Conservation (phyloP, 2,113 vertebrate species). For the Lontra canadensis region DNA sequence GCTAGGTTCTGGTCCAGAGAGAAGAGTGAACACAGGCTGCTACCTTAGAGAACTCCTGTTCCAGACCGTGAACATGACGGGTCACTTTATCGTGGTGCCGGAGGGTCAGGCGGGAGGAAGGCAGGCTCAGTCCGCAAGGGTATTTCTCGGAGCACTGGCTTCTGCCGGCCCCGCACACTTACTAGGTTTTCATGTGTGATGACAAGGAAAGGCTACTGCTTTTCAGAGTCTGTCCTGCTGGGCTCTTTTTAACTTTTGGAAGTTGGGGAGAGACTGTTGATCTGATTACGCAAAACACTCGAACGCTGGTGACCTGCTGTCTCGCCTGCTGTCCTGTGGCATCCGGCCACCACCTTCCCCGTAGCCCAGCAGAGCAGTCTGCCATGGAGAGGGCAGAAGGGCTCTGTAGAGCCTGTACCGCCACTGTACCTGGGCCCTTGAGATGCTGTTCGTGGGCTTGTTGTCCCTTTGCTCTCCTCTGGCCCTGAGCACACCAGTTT, state of each 20-base stretch:
- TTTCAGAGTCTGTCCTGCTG: neutral
- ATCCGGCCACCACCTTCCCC: neutral
- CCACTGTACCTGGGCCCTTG: neutral
- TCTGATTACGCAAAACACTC: neutral
- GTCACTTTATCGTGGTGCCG: fast-evolving
- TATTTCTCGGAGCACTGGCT: neutral
- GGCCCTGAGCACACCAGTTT: neutral
- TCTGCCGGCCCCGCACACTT: neutral
- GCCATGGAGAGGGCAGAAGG: neutral
- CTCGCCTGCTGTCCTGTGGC: neutral
- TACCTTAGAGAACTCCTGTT: neutral
- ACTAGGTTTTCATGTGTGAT: neutral
- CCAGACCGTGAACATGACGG: neutral
- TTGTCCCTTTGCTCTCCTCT: neutral
- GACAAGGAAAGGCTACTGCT: neutral
- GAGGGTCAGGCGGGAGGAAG: neutral
- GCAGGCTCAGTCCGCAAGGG: neutral
- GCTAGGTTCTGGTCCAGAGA: neutral
- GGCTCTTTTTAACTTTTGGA: neutral
- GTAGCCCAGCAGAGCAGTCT: neutral
- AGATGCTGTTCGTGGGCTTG: neutral
- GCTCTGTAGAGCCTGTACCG: neutral
- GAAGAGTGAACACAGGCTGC: neutral
- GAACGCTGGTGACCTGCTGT: neutral
- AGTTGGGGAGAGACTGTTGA: neutral